Evolutionary conservation across 2,888 invertebrate species (phyloP).

Genomic region (Hartigia nigra): DNA sequence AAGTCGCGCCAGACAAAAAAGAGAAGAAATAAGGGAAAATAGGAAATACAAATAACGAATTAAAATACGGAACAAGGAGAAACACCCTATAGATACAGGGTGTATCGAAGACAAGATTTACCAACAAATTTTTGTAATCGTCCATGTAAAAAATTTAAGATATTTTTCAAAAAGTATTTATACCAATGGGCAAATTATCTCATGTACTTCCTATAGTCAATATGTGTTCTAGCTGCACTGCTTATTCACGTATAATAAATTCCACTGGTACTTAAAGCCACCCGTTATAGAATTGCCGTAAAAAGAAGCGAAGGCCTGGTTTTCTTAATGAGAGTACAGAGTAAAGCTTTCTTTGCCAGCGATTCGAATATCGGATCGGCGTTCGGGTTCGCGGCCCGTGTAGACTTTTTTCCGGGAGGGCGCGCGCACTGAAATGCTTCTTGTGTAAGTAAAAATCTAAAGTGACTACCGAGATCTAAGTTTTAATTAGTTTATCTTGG

Average conservation of each 20-base stretch:
- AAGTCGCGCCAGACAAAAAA: slow-evolving; percentile 44
- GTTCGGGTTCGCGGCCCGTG: slow-evolving; percentile 50
- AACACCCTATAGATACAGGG: not conserved
- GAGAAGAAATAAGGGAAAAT: slow-evolving; percentile 1
- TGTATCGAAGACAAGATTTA: not conserved
- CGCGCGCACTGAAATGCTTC: slow-evolving; percentile 64
- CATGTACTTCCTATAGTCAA: not conserved
- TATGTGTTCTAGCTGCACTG: not conserved
- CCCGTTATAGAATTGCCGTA: slow-evolving; percentile 5
- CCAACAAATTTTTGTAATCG: not conserved
- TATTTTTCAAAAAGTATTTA: not conserved
- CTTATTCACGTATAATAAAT: not conserved
- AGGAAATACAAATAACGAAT: slow-evolving; percentile 58
- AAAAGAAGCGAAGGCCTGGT: slow-evolving; percentile 45
- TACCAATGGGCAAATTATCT: not conserved
- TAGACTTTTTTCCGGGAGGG: slow-evolving; percentile 57
- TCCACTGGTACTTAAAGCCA: not conserved
- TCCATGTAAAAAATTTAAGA: not conserved
- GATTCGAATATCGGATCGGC: slow-evolving; percentile 49
- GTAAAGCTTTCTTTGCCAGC: slow-evolving; percentile 63
- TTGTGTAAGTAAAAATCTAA: slow-evolving; percentile 67
- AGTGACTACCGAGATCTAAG: slow-evolving; percentile 67
- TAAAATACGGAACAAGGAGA: slow-evolving; percentile 49
- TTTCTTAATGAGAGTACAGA: slow-evolving; percentile 66
- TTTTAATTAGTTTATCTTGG: slow-evolving; percentile 67